A percentile compares a stretch with the other conserved stretches of the same genome.
Evolutionary conservation across 1,140 invertebrate genomes (phyloP).

Genomic region (Drosophila teissieri): DNA sequence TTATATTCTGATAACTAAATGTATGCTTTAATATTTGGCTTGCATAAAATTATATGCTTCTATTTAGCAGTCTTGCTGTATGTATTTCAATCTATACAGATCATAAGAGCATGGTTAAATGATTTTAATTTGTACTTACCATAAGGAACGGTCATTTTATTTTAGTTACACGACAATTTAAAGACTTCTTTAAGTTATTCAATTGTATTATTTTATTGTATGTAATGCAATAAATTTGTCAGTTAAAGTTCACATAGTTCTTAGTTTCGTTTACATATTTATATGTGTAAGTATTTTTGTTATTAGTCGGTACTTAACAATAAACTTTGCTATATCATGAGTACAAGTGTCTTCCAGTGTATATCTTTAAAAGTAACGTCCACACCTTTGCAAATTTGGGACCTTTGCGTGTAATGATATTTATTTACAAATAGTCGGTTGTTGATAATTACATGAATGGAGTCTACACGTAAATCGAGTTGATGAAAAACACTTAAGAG

Average conservation of each 20-base stretch:
- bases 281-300: slow-evolving; percentile 58
- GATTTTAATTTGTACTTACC: slow-evolving; percentile 1
- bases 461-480: slow-evolving; percentile 52
- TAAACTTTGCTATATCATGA: slow-evolving; percentile 69
- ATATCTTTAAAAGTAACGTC: slow-evolving; percentile 40
- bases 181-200: slow-evolving; percentile 46
- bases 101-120: background rate
- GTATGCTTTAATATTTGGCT: too few relatives aligned
- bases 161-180: background rate
- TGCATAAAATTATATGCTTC: too few relatives aligned
- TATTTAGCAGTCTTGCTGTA: too few relatives aligned
- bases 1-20: too few relatives aligned
- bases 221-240: slow-evolving; percentile 81
- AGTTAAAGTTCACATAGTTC: slow-evolving; percentile 79
- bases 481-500: slow-evolving; percentile 76
- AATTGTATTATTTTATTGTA: slow-evolving; percentile 78
- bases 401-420: slow-evolving; percentile 14
- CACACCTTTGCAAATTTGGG: slow-evolving; percentile 18
- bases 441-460: slow-evolving; percentile 45
- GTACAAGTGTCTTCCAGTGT: slow-evolving; percentile 46
- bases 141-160: too few relatives aligned
- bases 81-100: background rate
- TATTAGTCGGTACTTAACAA: slow-evolving; percentile 75
- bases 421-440: slow-evolving; percentile 48
- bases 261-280: slow-evolving; percentile 62